phyloP scores from a whole-genome alignment of 2,797 vertebrate species.

The Syncerus caffer region DNA sequence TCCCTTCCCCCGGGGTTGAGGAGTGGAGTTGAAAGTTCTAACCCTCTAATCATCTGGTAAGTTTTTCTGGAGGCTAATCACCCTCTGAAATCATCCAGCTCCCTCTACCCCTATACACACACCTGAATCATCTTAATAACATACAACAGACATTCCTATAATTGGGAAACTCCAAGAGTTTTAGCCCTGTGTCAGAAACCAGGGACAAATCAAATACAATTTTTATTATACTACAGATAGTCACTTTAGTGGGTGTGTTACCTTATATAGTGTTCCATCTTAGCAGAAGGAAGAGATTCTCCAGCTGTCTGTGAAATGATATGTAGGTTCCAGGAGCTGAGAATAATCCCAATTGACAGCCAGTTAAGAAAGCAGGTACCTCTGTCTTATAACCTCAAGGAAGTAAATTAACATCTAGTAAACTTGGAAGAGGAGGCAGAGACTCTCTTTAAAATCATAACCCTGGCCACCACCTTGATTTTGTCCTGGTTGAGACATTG shows the following conservation, averaged over 20 bases:
- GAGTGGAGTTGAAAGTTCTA: neutral
- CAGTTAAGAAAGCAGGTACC: neutral
- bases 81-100: neutral
- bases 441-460: neutral
- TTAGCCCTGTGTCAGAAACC: neutral
- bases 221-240: neutral
- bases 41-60: neutral
- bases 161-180: neutral
- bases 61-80: neutral
- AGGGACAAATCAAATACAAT: neutral
- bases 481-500: neutral
- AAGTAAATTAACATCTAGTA: neutral
- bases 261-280: neutral
- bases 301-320: neutral
- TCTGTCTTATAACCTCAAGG: neutral
- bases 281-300: neutral
- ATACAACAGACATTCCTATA: neutral
- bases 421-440: neutral
- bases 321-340: neutral
- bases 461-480: neutral
- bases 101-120: rapidly evolving
- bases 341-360: neutral
- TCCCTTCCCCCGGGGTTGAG: rapidly evolving
- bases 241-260: neutral
- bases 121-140: neutral